Evolutionary conservation across 2,113 vertebrate genomes (phyloP).

Genomic region (Eclectus roratus): DNA sequence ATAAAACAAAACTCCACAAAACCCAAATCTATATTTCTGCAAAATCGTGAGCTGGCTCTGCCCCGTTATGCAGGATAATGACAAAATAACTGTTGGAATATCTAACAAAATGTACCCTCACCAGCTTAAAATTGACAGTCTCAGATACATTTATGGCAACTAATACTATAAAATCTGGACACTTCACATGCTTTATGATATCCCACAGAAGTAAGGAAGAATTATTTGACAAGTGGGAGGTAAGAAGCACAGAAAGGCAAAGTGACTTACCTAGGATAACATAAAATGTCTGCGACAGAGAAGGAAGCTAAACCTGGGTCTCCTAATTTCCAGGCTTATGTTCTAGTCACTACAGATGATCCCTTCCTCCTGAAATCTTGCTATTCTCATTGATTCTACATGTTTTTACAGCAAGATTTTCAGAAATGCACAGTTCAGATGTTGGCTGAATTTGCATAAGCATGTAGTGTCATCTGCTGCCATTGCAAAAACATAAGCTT

Average conservation of each 20-base stretch:
- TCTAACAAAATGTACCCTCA: background rate
- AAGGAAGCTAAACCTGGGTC: background rate
- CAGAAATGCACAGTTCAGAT: background rate
- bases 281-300: background rate
- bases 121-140: slow-evolving; percentile 19
- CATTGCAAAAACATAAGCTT: background rate
- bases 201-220: slow-evolving; percentile 13
- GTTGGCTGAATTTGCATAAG: background rate
- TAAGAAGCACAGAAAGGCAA: slow-evolving; percentile 9
- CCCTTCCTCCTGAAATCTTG: background rate
- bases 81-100: background rate
- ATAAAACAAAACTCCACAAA: background rate
- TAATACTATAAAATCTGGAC: slow-evolving; percentile 40
- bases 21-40: background rate
- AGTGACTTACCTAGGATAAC: slow-evolving; percentile 17
- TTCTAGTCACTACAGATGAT: background rate
- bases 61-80: background rate
- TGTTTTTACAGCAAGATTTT: background rate
- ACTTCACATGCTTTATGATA: slow-evolving; percentile 37
- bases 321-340: background rate
- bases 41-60: background rate
- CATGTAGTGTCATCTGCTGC: background rate
- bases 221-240: slow-evolving; percentile 39
- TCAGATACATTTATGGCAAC: slow-evolving; percentile 12
- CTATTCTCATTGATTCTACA: background rate